phyloP scores from a whole-genome alignment of 2,113 vertebrate species.

The Grammomys surdaster region DNA sequence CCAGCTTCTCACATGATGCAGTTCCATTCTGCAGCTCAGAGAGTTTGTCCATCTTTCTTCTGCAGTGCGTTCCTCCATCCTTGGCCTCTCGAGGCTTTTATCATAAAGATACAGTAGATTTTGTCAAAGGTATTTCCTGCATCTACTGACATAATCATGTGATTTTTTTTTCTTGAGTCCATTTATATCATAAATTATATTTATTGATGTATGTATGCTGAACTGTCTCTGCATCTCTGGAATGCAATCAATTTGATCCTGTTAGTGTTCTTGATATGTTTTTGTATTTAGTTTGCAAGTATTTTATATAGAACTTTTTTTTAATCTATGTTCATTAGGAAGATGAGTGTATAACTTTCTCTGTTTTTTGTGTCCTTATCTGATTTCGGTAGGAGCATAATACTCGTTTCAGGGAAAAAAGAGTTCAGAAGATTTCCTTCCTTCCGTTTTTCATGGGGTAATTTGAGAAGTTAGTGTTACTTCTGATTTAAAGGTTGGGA shows the following conservation, averaged over 20 bases:
- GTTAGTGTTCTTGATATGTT: background rate
- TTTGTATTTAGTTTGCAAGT: background rate
- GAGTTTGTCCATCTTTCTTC: background rate
- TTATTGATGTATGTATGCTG: background rate
- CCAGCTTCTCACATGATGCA: background rate
- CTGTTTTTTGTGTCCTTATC: background rate
- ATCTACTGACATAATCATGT: background rate
- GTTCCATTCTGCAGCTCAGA: background rate
- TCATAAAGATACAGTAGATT: background rate
- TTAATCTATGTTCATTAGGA: background rate
- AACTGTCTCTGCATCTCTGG: background rate
- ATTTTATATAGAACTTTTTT: background rate
- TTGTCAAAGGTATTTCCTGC: background rate
- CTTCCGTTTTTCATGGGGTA: background rate
- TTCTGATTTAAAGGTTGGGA: background rate
- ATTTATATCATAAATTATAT: background rate
- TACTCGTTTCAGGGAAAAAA: background rate
- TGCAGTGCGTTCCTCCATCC: background rate
- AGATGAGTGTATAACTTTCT: background rate
- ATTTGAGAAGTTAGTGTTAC: background rate
- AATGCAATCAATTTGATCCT: background rate
- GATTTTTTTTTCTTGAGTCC: background rate
- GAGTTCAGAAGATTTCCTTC: background rate
- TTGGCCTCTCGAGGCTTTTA: background rate
- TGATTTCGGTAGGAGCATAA: background rate